Conservation (phyloP, 2,797 vertebrate genomes). For the Taenioides sp. region DNA sequence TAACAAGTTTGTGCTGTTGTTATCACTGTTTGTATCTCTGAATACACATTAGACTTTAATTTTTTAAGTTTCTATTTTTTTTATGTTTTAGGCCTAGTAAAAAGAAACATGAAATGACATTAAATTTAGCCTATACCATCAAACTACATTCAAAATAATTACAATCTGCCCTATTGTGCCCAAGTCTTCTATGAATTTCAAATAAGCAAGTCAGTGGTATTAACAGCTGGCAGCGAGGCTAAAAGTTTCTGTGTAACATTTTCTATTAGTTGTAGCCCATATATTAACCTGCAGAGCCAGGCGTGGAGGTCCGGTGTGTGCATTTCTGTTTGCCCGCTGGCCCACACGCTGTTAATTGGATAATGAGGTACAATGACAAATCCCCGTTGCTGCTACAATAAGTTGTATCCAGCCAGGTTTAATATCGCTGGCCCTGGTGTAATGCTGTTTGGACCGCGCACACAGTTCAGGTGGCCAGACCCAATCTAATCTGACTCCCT, state of each 20-base stretch:
- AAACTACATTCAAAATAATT: constrained; percentile 26
- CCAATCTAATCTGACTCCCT: constrained; percentile 94
- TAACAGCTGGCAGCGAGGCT: constrained; percentile 39
- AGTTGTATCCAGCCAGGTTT: constrained; percentile 98
- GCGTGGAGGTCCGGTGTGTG: constrained; percentile 26
- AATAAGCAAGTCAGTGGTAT: constrained; percentile 25
- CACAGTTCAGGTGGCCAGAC: constrained; percentile 81
- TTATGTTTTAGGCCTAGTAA: neutral
- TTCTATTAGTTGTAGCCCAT: constrained; percentile 51
- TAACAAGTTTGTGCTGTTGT: neutral
- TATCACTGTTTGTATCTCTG: neutral
- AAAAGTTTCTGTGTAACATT: constrained; percentile 59
- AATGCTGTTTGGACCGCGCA: constrained; percentile 76
- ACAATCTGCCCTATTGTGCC: constrained; percentile 19
- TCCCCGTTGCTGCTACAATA: constrained; percentile 97
- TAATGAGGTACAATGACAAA: constrained; percentile 99
- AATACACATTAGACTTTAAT: neutral
- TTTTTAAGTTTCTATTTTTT: no score
- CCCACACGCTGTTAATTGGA: constrained; percentile 90
- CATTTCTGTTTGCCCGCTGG: constrained; percentile 61
- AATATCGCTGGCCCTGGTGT: constrained; percentile 87
- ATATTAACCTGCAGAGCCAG: constrained; percentile 33
- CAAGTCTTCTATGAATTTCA: constrained; percentile 15
- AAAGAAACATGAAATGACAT: neutral
- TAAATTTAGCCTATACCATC: neutral